Conservation (phyloP, 30 jellyfish, hydroid and myxozoan species). For the Aurelia aurita complex sp. Pacific region DNA sequence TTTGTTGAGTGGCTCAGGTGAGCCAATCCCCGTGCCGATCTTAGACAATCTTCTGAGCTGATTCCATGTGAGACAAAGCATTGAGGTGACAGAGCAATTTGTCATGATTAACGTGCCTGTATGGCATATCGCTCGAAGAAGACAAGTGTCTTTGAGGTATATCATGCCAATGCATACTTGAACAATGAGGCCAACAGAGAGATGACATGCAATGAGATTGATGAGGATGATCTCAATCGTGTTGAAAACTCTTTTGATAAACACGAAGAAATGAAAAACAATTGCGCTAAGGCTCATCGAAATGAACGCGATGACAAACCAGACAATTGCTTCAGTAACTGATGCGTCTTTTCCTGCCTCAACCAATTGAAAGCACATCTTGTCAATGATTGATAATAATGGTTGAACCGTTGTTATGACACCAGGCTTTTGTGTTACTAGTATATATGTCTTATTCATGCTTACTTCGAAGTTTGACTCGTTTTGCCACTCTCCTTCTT, state of each 20-base stretch:
- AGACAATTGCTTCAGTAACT: neutral
- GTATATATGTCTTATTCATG: too few relatives aligned
- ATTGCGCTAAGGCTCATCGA: neutral
- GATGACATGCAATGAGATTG: slow-evolving; percentile 14
- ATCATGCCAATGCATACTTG: neutral
- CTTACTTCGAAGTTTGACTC: too few relatives aligned
- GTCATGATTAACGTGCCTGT: slow-evolving; percentile 7
- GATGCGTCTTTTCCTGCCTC: neutral
- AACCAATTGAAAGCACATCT: slow-evolving; percentile 14
- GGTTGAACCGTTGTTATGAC: too few relatives aligned
- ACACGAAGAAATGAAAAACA: slow-evolving; percentile 11
- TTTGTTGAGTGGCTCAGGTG: too few relatives aligned
- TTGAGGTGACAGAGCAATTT: slow-evolving; percentile 7
- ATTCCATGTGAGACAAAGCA: slow-evolving; percentile 5
- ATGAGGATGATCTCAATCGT: neutral
- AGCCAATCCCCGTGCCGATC: neutral
- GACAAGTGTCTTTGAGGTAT: slow-evolving; percentile 1
- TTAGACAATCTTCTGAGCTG: neutral
- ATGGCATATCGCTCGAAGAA: slow-evolving; percentile 6
- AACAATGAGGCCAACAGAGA: neutral
- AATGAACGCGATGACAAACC: neutral
- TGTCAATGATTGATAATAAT: neutral
- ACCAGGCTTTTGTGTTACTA: too few relatives aligned
- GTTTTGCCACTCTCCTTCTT: too few relatives aligned
- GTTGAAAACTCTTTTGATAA: neutral